phyloP scores from a whole-genome alignment of 2,113 vertebrate species.

The Barnardius zonarius region DNA sequence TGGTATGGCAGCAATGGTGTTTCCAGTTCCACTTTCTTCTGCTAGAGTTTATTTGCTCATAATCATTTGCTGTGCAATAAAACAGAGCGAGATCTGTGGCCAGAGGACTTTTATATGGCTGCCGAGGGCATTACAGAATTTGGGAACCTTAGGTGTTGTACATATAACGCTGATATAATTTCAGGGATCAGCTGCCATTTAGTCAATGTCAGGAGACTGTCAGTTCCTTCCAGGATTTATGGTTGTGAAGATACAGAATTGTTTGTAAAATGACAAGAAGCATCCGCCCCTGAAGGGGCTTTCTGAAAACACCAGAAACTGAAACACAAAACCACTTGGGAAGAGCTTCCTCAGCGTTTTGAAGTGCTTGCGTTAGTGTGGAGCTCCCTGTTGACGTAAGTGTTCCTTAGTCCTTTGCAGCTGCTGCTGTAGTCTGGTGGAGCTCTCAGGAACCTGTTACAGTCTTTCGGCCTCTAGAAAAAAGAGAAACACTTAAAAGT shows the following conservation, averaged over 20 bases:
- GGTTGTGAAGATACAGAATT: conserved; percentile 29
- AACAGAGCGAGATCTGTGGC: background rate
- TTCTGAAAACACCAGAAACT: conserved; percentile 43
- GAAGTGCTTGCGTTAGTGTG: conserved; percentile 29
- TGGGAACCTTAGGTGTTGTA: conserved; percentile 7
- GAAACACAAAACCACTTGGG: background rate
- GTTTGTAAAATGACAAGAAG: conserved; percentile 60
- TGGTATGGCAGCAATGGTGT: background rate
- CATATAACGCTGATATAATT: background rate
- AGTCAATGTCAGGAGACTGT: background rate
- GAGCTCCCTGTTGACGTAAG: conserved; percentile 31
- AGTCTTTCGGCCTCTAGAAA: background rate
- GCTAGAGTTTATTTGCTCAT: background rate
- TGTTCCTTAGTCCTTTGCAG: conserved; percentile 23
- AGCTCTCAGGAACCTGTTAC: conserved; percentile 26
- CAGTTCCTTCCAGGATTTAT: conserved; percentile 18
- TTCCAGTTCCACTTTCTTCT: background rate
- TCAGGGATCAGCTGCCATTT: conserved; percentile 40
- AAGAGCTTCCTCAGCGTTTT: conserved; percentile 50
- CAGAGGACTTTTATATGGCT: background rate
- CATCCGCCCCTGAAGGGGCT: background rate
- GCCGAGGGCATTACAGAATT: background rate
- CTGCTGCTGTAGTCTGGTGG: background rate
- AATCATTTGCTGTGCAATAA: background rate
- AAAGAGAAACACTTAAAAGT: background rate